phyloP scores from a whole-genome alignment of 1,140 invertebrate genomes.

The Akabosia matsudoensis region DNA sequence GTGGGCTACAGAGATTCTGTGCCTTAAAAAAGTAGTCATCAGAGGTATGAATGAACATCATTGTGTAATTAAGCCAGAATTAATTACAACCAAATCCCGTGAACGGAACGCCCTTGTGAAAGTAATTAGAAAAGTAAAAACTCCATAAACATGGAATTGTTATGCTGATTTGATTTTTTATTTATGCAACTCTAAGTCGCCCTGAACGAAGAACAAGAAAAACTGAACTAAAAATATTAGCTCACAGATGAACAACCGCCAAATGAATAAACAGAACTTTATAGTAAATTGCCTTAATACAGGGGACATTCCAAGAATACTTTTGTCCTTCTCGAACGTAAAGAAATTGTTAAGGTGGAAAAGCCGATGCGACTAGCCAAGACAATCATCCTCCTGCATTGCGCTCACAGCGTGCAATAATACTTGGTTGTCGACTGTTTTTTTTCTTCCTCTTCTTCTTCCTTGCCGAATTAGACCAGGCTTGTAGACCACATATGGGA shows the following conservation, averaged over 20 bases:
- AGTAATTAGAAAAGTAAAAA: conserved; percentile 17
- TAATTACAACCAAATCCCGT: background rate
- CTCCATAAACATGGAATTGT: conserved; percentile 23
- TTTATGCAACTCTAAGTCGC: conserved; percentile 19
- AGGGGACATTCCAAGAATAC: conserved; percentile 1
- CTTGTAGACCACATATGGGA: background rate
- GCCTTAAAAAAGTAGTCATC: conserved; percentile 9
- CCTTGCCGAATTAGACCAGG: background rate
- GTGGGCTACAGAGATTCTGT: too few species aligned
- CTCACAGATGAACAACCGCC: too few species aligned
- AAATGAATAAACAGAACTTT: too few species aligned
- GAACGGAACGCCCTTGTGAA: conserved; percentile 18
- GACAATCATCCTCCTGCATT: background rate
- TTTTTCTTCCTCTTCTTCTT: too few species aligned
- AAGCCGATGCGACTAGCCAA: background rate
- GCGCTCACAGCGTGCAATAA: background rate
- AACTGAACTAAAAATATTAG: too few species aligned
- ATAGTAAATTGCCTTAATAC: background rate
- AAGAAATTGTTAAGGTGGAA: background rate
- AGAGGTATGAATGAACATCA: conserved; percentile 1
- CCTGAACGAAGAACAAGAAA: too few species aligned
- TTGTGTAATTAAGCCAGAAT: conserved; percentile 18
- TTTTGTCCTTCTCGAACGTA: background rate
- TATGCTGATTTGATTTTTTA: conserved; percentile 15
- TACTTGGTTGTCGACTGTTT: background rate